Conservation (phyloP, 92 coral and sea anemone genomes). For the Zoanthus gigantus region DNA sequence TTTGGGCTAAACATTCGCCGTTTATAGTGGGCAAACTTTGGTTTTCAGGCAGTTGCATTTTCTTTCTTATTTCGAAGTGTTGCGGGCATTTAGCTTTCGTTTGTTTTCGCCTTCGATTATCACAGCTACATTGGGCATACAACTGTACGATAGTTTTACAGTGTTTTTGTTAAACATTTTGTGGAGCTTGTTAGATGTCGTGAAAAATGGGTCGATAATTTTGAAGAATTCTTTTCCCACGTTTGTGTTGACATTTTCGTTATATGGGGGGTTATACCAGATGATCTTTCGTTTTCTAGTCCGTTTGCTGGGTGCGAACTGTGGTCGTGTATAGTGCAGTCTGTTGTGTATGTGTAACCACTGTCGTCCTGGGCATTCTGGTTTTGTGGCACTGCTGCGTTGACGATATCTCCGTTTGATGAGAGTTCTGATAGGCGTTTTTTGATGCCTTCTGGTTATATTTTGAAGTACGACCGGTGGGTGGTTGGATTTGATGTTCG, state of each 20-base stretch:
- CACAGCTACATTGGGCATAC: too few species aligned
- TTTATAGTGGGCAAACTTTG: constrained; percentile 49
- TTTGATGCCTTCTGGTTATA: constrained; percentile 19
- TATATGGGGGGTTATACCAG: constrained; percentile 36
- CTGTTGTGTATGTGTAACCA: neutral
- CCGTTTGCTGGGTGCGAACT: neutral
- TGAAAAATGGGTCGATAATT: constrained; percentile 9
- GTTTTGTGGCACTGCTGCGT: constrained; percentile 7
- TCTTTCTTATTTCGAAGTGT: neutral
- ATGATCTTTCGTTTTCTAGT: constrained; percentile 2
- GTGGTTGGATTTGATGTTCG: constrained; percentile 42
- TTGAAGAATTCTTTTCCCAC: constrained; percentile 32
- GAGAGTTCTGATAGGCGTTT: constrained; percentile 26
- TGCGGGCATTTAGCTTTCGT: neutral
- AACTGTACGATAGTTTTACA: too few species aligned
- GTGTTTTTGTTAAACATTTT: constrained; percentile 19
- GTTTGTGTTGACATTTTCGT: constrained; percentile 31
- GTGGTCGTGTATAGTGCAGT: constrained; percentile 14
- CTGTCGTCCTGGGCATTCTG: neutral
- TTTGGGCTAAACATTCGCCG: constrained; percentile 50
- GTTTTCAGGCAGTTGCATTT: constrained; percentile 50
- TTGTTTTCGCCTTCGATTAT: too few species aligned
- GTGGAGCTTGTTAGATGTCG: constrained; percentile 31
- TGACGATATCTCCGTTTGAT: neutral
- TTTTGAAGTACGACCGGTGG: constrained; percentile 12